These are phyloP conservation scores for Rhinella marina DNA, from an alignment of 2,797 vertebrate species.

Conservation along the genomic window DNA sequence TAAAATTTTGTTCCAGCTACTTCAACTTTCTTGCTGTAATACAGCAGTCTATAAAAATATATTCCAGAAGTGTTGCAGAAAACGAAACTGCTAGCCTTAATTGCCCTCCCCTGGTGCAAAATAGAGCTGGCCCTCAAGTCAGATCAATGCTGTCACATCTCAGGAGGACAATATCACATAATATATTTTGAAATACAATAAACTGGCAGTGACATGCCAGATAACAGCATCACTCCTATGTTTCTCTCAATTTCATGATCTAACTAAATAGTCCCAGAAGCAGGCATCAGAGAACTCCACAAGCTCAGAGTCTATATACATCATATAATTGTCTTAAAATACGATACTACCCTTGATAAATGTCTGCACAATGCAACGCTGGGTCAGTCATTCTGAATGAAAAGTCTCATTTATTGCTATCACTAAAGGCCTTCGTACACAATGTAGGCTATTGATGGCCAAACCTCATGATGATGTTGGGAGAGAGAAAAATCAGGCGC, in stretches of 20 bases:
- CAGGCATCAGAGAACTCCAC: background rate
- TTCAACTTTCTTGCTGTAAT: background rate
- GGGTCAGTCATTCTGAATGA: background rate
- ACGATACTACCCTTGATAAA: background rate
- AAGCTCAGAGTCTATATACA: background rate
- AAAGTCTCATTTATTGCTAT: background rate
- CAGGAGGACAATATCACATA: constrained; percentile 36
- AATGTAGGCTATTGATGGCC: no score
- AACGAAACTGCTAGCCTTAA: constrained; percentile 10
- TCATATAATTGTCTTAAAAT: background rate
- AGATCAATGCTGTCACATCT: constrained; percentile 37
- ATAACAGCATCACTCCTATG: background rate
- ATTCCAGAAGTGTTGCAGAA: background rate
- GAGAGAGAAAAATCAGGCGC: no score
- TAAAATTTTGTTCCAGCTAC: background rate
- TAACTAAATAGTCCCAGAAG: constrained; percentile 22
- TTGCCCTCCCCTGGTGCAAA: constrained; percentile 16
- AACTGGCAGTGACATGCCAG: constrained; percentile 12
- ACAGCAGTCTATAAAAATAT: background rate
- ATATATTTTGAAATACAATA: constrained; percentile 34
- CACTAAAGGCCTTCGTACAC: background rate
- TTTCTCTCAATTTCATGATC: constrained; percentile 12
- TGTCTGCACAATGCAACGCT: background rate
- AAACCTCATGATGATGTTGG: no score
- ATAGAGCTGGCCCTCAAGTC: constrained; percentile 16